Percentiles rank a stretch among this genome's conserved stretches.
Conservation (phyloP, 2,113 vertebrate genomes). For the Rhabdomys dilectus region DNA sequence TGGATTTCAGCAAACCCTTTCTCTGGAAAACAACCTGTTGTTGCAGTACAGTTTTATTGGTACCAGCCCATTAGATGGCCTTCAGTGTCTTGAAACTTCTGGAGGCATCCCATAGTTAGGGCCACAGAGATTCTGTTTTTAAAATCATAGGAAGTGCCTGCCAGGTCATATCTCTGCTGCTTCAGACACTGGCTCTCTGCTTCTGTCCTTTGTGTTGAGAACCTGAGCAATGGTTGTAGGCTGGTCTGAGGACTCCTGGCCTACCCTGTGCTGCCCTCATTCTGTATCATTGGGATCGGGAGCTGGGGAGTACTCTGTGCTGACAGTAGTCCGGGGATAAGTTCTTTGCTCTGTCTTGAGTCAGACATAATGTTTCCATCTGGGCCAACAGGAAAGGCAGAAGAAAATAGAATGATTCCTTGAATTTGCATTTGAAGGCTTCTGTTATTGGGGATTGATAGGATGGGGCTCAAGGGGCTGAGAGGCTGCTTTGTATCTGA, state of each 20-base stretch:
- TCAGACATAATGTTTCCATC: background rate
- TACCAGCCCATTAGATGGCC: background rate
- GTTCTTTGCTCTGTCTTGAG: background rate
- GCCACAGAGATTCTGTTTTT: background rate
- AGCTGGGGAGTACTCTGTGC: background rate
- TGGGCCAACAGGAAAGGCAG: background rate
- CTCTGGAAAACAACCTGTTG: background rate
- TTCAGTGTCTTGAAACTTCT: background rate
- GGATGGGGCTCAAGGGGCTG: background rate
- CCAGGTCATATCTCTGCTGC: background rate
- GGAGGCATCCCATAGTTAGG: background rate
- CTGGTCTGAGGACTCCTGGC: background rate
- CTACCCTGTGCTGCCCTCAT: too few relatives aligned
- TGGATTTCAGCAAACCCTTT: background rate
- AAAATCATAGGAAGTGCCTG: background rate
- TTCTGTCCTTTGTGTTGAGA: background rate
- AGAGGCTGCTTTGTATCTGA: background rate
- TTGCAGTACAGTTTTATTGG: background rate
- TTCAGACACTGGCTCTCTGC: background rate
- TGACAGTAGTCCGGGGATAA: background rate
- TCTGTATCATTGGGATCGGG: background rate
- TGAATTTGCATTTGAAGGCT: background rate
- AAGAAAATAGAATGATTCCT: background rate
- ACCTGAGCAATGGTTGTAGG: background rate
- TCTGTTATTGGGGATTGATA: background rate